Conservation (phyloP, 1,140 invertebrate genomes). For the Drosophila biarmipes region DNA sequence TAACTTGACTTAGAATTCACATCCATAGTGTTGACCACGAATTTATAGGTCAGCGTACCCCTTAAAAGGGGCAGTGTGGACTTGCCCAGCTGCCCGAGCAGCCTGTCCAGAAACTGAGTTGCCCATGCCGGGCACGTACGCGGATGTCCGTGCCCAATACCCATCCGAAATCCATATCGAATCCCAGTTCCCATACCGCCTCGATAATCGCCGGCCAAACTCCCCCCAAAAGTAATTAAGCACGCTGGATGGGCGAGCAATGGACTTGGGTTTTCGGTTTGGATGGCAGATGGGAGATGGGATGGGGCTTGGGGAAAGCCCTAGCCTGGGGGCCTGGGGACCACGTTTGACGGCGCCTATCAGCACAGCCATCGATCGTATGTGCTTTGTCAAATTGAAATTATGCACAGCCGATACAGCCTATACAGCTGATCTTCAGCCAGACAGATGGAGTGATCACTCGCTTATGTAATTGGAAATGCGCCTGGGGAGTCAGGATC, state of each 20-base stretch:
- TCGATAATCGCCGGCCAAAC: conserved; percentile 38
- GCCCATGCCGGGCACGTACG: conserved; percentile 68
- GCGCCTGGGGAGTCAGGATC: conserved; percentile 22
- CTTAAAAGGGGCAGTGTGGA: conserved; percentile 31
- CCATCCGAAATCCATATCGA: conserved; percentile 56
- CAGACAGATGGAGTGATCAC: conserved; percentile 61
- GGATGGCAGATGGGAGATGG: background rate
- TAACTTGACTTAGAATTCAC: background rate
- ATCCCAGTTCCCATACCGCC: conserved; percentile 48
- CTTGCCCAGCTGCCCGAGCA: conserved; percentile 26
- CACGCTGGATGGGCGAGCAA: conserved; percentile 48
- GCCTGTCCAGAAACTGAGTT: conserved; percentile 13
- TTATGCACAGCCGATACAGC: conserved; percentile 77
- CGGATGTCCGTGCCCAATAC: conserved; percentile 80
- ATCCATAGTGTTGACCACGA: conserved; percentile 12
- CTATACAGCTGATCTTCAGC: conserved; percentile 69
- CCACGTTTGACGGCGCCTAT: conserved; percentile 54
- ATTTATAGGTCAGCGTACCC: conserved; percentile 64
- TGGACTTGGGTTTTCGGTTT: conserved; percentile 3
- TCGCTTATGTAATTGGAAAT: conserved; percentile 66
- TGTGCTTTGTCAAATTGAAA: conserved; percentile 81
- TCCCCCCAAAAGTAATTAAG: conserved; percentile 59
- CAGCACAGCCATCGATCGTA: conserved; percentile 70
- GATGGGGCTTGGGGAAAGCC: conserved; percentile 24
- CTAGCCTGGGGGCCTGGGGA: conserved; percentile 53